phyloP scores from a whole-genome alignment of 2,888 invertebrate genomes.

The Hymenopus coronatus region DNA sequence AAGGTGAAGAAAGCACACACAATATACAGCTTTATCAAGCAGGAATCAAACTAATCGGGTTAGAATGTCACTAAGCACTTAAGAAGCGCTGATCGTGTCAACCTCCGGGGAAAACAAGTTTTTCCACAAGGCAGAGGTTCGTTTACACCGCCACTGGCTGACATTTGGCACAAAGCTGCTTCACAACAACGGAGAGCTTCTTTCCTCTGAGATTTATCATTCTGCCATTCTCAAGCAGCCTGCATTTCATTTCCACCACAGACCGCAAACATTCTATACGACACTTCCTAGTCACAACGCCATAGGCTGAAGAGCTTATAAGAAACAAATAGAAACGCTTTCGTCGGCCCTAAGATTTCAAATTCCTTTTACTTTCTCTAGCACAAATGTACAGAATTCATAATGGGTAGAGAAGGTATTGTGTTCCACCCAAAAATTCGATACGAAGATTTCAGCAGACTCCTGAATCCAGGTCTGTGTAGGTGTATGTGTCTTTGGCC shows the following conservation, averaged over 20 bases:
- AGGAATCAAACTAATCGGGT: background rate
- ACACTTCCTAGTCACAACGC: background rate
- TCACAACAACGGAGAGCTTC: background rate
- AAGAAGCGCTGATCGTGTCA: background rate
- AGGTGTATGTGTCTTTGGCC: no score
- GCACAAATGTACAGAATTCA: no score
- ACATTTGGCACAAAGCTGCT: background rate
- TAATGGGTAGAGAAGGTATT: no score
- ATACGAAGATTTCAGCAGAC: no score
- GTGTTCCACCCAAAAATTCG: no score
- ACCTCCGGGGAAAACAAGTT: background rate
- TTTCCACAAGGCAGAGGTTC: background rate
- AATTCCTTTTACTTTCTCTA: no score
- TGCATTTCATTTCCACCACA: background rate
- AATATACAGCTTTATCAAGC: no score
- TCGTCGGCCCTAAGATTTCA: no score
- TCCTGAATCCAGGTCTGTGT: no score
- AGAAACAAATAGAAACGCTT: no score
- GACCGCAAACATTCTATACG: no score
- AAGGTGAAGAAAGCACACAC: no score
- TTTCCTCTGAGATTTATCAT: background rate
- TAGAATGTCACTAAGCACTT: background rate
- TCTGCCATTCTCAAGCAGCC: background rate
- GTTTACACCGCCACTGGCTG: background rate
- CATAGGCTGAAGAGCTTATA: background rate